A percentile compares a stretch with the other conserved stretches of the same genome.
These are phyloP conservation scores for Oscheius sp. DNA, from an alignment of 1,140 invertebrate genomes.

Conservation along the genomic window DNA sequence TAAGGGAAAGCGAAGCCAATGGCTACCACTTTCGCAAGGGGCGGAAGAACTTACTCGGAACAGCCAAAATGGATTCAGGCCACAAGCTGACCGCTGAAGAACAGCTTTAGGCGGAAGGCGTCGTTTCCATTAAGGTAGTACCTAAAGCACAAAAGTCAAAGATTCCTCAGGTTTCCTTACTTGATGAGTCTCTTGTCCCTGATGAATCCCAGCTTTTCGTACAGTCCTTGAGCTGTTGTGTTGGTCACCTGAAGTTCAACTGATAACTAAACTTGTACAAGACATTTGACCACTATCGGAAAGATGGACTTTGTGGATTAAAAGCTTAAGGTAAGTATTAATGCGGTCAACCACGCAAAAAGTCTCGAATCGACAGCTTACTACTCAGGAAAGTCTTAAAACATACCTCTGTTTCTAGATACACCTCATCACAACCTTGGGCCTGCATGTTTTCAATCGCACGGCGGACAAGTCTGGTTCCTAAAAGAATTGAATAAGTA, in stretches of 20 bases:
- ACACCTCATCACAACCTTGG: conserved; percentile 24
- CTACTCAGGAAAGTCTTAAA: no score
- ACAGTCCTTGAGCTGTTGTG: conserved; percentile 26
- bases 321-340: no score
- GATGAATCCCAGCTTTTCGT: conserved; percentile 31
- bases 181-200: conserved; percentile 24
- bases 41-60: no score
- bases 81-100: conserved; percentile 9
- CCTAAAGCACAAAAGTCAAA: neutral
- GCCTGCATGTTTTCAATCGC: conserved; percentile 17
- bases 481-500: conserved; percentile 1
- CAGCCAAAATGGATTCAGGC: no score
- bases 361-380: no score
- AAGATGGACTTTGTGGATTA: no score
- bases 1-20: no score
- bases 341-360: no score
- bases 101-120: conserved; percentile 32
- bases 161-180: neutral
- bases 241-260: conserved; percentile 2
- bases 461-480: conserved; percentile 18
- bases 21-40: no score
- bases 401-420: conserved; percentile 25
- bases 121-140: conserved; percentile 31
- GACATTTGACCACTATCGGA: no score
- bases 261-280: no score